Conservation (phyloP, 2,113 vertebrate species). For the Polypterus senegalus region DNA sequence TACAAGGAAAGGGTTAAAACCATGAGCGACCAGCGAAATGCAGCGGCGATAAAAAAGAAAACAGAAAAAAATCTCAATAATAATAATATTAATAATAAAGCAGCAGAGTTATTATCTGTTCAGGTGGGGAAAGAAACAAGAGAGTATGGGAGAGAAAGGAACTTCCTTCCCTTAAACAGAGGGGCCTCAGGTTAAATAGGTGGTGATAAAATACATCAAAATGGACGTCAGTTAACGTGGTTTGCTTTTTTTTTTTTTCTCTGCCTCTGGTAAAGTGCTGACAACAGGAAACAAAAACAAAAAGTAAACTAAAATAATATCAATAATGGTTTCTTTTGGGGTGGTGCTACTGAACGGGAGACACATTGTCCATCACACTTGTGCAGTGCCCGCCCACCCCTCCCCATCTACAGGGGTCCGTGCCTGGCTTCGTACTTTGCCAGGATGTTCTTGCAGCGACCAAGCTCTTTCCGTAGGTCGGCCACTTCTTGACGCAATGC, state of each 20-base stretch:
- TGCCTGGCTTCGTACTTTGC: slow-evolving; percentile 85
- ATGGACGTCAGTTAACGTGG: slow-evolving; percentile 22
- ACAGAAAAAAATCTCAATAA: slow-evolving; percentile 8
- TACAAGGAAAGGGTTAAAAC: no score
- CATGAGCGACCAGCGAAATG: no score
- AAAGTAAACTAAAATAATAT: neutral
- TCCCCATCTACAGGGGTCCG: slow-evolving; percentile 66
- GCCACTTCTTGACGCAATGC: slow-evolving; percentile 86
- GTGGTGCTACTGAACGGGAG: slow-evolving; percentile 55
- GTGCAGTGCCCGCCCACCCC: neutral
- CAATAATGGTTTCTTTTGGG: slow-evolving; percentile 40
- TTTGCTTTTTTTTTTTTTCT: slow-evolving; percentile 25
- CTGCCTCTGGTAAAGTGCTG: slow-evolving; percentile 65
- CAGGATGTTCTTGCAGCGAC: slow-evolving; percentile 86
- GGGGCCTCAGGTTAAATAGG: slow-evolving; percentile 33
- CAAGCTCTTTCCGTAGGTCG: slow-evolving; percentile 85
- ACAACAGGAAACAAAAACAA: slow-evolving; percentile 32
- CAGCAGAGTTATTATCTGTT: no score
- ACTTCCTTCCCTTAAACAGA: slow-evolving; percentile 38
- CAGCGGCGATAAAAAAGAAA: no score
- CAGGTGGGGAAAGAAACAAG: no score
- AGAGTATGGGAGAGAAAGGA: slow-evolving; percentile 53
- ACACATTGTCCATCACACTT: slow-evolving; percentile 54
- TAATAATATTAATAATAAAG: slow-evolving; percentile 15
- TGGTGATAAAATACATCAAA: slow-evolving; percentile 35